phyloP scores from a whole-genome alignment of 2,888 invertebrate genomes.

The Euspilapteryx auroguttella region DNA sequence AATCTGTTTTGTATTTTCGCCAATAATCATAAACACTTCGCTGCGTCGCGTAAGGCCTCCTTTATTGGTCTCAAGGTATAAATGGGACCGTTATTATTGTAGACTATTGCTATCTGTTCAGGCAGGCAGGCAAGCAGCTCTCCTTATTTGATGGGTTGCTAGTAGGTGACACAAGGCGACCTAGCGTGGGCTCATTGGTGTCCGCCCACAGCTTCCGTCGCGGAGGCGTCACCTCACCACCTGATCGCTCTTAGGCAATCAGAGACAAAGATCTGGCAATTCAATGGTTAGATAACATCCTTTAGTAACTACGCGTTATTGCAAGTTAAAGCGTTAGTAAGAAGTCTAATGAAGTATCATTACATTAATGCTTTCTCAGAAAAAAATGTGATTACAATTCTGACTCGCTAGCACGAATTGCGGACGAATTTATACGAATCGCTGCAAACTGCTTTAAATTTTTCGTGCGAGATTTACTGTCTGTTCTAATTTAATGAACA shows the following conservation, averaged over 20 bases:
- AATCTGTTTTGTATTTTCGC: too few relatives aligned
- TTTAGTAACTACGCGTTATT: too few relatives aligned
- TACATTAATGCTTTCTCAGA: too few relatives aligned
- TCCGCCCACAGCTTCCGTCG: slow-evolving; percentile 53
- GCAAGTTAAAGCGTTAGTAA: too few relatives aligned
- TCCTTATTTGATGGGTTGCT: slow-evolving; percentile 29
- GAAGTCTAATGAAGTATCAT: too few relatives aligned
- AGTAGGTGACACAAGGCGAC: slow-evolving; percentile 42
- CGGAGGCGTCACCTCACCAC: slow-evolving; percentile 33
- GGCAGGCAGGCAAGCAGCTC: too few relatives aligned
- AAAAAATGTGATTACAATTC: too few relatives aligned
- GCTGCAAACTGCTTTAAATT: too few relatives aligned
- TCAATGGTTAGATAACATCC: slow-evolving; percentile 9
- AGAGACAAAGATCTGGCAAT: slow-evolving; percentile 11
- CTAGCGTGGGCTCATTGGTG: slow-evolving; percentile 35
- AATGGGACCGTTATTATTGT: slow-evolving; percentile 10
- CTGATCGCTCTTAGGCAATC: slow-evolving; percentile 37
- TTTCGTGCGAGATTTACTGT: too few relatives aligned
- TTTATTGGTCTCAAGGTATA: neutral
- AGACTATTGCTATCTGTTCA: slow-evolving; percentile 18
- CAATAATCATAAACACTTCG: slow-evolving; percentile 3
- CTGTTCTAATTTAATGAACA: too few relatives aligned
- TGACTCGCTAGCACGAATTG: too few relatives aligned
- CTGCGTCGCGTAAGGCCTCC: neutral
- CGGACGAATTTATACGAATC: too few relatives aligned